Conservation (phyloP, 2,113 vertebrate species). For the Macquaria ambigua region DNA sequence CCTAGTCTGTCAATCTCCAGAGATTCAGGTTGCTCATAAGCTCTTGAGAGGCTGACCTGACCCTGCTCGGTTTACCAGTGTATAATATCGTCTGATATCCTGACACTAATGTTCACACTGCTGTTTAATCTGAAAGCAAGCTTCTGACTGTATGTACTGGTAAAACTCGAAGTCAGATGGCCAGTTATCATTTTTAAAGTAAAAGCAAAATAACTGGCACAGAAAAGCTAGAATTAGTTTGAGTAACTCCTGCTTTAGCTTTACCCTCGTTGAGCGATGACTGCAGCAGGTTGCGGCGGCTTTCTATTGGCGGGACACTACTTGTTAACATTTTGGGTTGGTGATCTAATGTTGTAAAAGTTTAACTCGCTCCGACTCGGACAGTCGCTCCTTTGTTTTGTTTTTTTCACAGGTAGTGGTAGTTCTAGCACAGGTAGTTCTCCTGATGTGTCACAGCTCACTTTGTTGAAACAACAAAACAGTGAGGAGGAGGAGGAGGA, state of each 20-base stretch:
- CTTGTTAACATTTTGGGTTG: conserved; percentile 35
- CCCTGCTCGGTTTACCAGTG: conserved; percentile 46
- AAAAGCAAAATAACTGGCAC: background rate
- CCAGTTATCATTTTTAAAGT: background rate
- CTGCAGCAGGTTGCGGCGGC: background rate
- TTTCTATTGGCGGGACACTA: conserved; percentile 9
- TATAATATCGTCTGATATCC: conserved; percentile 51
- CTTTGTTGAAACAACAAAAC: conserved; percentile 20
- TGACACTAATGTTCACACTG: conserved; percentile 59
- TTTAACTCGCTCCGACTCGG: conserved; percentile 23
- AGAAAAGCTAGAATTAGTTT: conserved; percentile 11
- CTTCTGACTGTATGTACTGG: conserved; percentile 16
- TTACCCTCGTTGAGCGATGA: background rate
- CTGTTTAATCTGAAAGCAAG: conserved; percentile 55
- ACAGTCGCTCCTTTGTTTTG: conserved; percentile 2
- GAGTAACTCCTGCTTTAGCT: background rate
- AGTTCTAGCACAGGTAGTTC: background rate
- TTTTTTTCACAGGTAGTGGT: background rate
- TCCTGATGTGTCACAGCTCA: background rate
- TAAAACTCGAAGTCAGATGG: background rate
- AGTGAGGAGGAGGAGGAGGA: background rate
- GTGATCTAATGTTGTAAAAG: conserved; percentile 12
- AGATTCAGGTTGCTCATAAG: conserved; percentile 69
- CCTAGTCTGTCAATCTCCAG: conserved; percentile 52
- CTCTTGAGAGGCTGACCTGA: conserved; percentile 66